Conservation (phyloP, 2,113 vertebrate genomes). For the Pristiophorus japonicus region DNA sequence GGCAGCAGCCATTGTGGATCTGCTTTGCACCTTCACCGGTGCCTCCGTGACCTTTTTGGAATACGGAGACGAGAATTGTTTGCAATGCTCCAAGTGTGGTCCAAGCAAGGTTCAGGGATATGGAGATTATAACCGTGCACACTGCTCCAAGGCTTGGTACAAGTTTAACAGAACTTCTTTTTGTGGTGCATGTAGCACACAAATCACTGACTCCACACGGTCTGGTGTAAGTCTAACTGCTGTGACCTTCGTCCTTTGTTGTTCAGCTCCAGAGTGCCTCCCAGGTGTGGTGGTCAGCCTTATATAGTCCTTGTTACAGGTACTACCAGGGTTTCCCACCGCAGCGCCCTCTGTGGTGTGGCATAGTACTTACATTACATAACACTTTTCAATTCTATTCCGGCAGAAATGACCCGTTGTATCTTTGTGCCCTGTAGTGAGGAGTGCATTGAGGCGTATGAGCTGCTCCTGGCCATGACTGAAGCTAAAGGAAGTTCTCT, state of each 20-base stretch:
- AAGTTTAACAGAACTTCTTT: not conserved
- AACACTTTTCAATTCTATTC: not conserved
- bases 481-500: constrained; percentile 46
- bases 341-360: too few species aligned
- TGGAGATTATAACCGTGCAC: not conserved
- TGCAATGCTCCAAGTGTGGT: not conserved
- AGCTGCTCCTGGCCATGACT: constrained; percentile 59
- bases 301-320: too few species aligned
- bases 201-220: too few species aligned
- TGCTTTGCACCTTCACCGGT: not conserved
- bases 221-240: too few species aligned
- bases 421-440: constrained; percentile 57
- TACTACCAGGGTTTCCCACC: too few species aligned
- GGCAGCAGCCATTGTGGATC: not conserved
- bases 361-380: too few species aligned
- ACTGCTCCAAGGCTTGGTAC: not conserved
- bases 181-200: too few species aligned
- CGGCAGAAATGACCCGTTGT: not conserved
- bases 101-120: not conserved
- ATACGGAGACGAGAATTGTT: not conserved
- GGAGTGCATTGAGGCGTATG: constrained; percentile 66
- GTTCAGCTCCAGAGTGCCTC: too few species aligned
- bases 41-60: not conserved
- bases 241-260: too few species aligned
- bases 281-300: too few species aligned